Evolutionary conservation across 2,797 vertebrate genomes (phyloP).

Genomic region (Chrysolophus pictus): DNA sequence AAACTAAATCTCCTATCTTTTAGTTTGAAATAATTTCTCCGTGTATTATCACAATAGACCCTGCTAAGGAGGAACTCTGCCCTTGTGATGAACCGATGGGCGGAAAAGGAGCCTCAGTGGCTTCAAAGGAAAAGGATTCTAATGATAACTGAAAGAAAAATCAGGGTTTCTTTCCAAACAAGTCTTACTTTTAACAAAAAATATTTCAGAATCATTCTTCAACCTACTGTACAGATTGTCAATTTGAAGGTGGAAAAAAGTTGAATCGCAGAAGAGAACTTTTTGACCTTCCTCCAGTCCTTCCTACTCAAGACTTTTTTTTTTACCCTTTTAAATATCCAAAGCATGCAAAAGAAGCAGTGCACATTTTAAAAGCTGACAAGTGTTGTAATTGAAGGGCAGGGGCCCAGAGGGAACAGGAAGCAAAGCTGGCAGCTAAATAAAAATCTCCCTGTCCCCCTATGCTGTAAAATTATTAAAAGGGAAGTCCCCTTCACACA

Average conservation of each 20-base stretch:
- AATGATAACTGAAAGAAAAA: neutral
- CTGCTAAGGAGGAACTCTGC: neutral
- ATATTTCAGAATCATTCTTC: neutral
- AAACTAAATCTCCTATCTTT: neutral
- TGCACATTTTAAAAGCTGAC: constrained; percentile 55
- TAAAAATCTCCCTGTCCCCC: constrained; percentile 20
- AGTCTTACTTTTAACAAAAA: constrained; percentile 7
- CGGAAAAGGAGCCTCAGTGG: neutral
- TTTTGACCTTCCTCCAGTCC: constrained; percentile 37
- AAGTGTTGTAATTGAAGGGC: constrained; percentile 50
- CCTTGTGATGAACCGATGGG: neutral
- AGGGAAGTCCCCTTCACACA: constrained; percentile 19
- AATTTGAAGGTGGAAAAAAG: neutral
- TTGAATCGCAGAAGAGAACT: constrained; percentile 10
- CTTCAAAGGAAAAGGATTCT: neutral
- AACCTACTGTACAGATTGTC: neutral
- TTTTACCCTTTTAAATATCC: constrained; percentile 50
- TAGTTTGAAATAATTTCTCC: neutral
- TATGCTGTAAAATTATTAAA: constrained; percentile 11
- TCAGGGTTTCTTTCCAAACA: neutral
- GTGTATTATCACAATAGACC: neutral
- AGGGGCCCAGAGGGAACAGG: constrained; percentile 31
- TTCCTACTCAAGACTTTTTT: constrained; percentile 4
- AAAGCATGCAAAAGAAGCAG: constrained; percentile 37
- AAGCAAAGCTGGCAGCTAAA: constrained; percentile 40